These are phyloP conservation scores for Cloeon dipterum DNA, from an alignment of 2,888 invertebrate genomes.

Conservation along the genomic window DNA sequence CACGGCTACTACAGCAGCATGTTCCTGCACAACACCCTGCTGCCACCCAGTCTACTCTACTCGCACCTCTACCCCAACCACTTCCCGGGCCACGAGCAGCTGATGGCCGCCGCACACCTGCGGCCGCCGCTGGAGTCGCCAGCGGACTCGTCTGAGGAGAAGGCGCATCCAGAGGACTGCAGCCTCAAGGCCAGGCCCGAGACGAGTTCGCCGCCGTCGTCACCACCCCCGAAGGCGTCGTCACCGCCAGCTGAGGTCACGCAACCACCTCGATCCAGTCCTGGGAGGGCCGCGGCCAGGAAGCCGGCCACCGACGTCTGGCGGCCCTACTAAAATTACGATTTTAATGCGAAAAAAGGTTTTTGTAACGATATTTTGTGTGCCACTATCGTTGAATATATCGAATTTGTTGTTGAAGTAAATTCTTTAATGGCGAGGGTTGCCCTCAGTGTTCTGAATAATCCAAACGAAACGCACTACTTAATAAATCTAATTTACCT, in stretches of 20 bases:
- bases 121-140: not conserved
- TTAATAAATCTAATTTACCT: no score
- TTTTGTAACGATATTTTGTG: no score
- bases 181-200: not conserved
- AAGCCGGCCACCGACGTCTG: slow-evolving; percentile 37
- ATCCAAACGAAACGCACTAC: no score
- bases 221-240: slow-evolving; percentile 2
- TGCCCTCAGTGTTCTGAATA: no score
- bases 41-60: slow-evolving; percentile 51
- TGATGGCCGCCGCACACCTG: not conserved
- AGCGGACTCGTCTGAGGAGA: not conserved
- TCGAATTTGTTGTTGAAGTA: no score
- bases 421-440: no score
- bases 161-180: not conserved
- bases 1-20: slow-evolving; percentile 14
- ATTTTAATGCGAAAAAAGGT: no score
- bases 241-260: slow-evolving; percentile 8
- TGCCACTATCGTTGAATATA: no score
- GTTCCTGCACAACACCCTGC: slow-evolving; percentile 46
- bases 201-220: slow-evolving; percentile 1
- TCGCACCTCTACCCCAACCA: slow-evolving; percentile 35
- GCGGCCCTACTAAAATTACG: slow-evolving; percentile 43
- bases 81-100: not conserved
- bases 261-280: slow-evolving; percentile 8
- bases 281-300: slow-evolving; percentile 13